Conservation (phyloP, 1,140 invertebrate genomes). For the Lineus longissimus region DNA sequence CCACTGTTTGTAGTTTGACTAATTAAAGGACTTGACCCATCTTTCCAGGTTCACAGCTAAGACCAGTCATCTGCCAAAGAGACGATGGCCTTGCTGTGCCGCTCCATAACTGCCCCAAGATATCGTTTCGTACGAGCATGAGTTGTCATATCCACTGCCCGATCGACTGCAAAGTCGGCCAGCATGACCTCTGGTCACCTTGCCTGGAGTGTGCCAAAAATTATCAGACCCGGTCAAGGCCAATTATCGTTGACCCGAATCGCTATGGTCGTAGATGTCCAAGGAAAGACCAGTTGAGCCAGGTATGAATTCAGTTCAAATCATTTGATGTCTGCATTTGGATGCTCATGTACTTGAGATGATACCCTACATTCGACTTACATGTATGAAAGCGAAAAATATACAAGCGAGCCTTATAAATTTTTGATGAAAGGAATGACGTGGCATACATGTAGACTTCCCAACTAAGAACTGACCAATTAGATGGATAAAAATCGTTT, state of each 20-base stretch:
- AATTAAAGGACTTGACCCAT: too few relatives aligned
- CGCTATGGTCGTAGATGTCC: not conserved
- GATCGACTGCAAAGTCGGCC: not conserved
- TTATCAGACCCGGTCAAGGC: not conserved
- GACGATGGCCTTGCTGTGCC: not conserved
- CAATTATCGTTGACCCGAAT: not conserved
- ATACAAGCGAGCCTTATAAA: too few relatives aligned
- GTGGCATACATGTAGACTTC: too few relatives aligned
- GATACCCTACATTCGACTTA: too few relatives aligned
- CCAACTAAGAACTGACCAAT: too few relatives aligned
- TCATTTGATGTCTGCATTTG: too few relatives aligned
- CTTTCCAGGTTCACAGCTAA: too few relatives aligned
- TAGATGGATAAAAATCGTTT: too few relatives aligned
- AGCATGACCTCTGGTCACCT: not conserved
- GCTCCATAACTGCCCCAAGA: not conserved
- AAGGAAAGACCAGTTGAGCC: not conserved
- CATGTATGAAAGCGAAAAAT: too few relatives aligned
- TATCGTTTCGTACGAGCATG: not conserved
- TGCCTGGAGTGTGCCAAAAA: not conserved
- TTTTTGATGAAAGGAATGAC: too few relatives aligned
- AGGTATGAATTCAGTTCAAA: not conserved
- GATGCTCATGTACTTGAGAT: too few relatives aligned
- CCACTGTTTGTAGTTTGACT: too few relatives aligned
- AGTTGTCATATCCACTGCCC: not conserved
- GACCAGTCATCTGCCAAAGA: not conserved